These are phyloP conservation scores for Cinclus cinclus DNA, from an alignment of 2,113 vertebrate species.

Conservation along the genomic window DNA sequence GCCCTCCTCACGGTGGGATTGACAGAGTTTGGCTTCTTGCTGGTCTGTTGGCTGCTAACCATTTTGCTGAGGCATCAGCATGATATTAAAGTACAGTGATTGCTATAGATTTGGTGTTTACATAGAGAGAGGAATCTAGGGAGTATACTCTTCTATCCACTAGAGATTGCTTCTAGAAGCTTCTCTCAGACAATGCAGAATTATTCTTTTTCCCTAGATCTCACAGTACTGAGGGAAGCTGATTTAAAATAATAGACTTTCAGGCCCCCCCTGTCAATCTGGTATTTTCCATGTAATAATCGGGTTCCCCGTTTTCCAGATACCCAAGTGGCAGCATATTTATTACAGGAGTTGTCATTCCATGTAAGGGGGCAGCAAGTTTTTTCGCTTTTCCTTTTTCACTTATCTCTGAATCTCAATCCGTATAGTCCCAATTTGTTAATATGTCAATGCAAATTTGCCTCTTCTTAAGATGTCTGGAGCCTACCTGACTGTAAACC, in stretches of 20 bases:
- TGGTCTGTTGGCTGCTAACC: not conserved
- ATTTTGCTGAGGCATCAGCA: not conserved
- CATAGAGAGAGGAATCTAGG: not conserved
- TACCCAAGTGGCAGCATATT: not conserved
- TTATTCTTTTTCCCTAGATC: not conserved
- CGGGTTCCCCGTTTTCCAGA: fast-evolving
- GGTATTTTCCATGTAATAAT: fast-evolving
- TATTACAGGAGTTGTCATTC: not conserved
- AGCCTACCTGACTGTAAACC: not conserved
- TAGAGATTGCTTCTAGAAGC: not conserved
- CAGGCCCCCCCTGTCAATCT: fast-evolving
- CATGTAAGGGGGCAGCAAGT: not conserved
- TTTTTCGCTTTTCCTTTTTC: not conserved
- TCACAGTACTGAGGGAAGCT: not conserved
- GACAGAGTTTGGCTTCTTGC: not conserved
- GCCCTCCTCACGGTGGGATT: not conserved
- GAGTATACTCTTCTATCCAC: not conserved
- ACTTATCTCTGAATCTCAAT: not conserved
- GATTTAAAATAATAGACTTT: not conserved
- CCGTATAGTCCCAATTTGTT: not conserved
- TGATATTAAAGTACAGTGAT: not conserved
- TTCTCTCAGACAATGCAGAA: fast-evolving
- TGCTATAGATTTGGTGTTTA: not conserved
- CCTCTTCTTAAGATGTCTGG: not conserved
- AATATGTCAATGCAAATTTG: not conserved